These are phyloP conservation scores for Danio choprae DNA, from an alignment of 2,797 vertebrate species.

Conservation along the genomic window DNA sequence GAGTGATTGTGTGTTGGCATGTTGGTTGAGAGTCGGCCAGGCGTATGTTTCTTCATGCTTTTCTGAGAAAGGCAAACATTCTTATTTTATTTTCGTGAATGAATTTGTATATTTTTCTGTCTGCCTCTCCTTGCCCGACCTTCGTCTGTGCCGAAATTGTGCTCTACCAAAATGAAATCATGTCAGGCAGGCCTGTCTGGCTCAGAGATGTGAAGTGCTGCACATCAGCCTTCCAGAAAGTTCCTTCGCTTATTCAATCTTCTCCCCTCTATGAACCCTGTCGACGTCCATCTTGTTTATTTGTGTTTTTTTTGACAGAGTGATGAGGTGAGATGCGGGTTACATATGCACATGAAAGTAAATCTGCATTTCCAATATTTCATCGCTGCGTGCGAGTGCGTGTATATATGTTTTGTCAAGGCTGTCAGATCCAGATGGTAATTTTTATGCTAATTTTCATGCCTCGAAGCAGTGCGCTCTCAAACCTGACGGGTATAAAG, in stretches of 20 bases:
- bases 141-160: background rate
- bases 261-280: conserved; percentile 14
- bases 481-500: conserved; percentile 25
- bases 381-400: conserved; percentile 13
- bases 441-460: conserved; percentile 46
- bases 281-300: conserved; percentile 1
- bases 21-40: conserved; percentile 65
- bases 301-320: conserved; percentile 48
- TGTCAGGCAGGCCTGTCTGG: conserved; percentile 42
- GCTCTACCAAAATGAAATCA: conserved; percentile 21
- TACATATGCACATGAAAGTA: conserved; percentile 32
- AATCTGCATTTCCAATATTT: conserved; percentile 42
- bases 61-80: conserved; percentile 30
- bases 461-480: conserved; percentile 33
- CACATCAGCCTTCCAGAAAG: conserved; percentile 25
- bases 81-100: conserved; percentile 51
- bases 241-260: background rate
- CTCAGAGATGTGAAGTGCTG: conserved; percentile 22
- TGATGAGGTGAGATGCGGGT: conserved; percentile 38
- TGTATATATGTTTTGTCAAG: conserved; percentile 38
- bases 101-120: conserved; percentile 44
- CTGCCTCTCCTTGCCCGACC: conserved; percentile 32
- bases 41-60: conserved; percentile 33
- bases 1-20: conserved; percentile 61
- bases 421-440: conserved; percentile 44